Conservation (phyloP, 2,888 invertebrate genomes). For the Troides aeacus region DNA sequence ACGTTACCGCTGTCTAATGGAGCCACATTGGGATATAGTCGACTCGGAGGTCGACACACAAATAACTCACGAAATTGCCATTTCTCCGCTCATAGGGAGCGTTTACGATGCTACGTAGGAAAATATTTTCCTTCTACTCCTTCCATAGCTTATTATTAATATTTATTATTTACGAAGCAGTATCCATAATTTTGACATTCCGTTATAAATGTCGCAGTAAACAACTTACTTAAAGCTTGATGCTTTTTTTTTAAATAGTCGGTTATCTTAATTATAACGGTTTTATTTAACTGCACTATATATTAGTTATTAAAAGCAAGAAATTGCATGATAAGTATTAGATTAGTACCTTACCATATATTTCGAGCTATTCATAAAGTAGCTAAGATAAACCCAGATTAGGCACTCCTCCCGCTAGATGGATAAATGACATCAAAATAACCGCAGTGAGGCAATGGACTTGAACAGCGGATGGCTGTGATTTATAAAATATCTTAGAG, state of each 20-base stretch:
- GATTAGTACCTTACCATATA: too few species aligned
- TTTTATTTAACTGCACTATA: too few species aligned
- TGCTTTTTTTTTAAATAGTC: background rate
- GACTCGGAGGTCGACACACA: conserved; percentile 39
- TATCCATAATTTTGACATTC: background rate
- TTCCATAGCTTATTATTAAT: conserved; percentile 5
- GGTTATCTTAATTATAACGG: too few species aligned
- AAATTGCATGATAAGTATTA: too few species aligned
- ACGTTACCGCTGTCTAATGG: background rate
- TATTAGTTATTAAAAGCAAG: too few species aligned
- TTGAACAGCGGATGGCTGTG: too few species aligned
- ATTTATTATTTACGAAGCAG: conserved; percentile 8
- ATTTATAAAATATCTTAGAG: too few species aligned
- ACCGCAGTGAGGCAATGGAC: too few species aligned
- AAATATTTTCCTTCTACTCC: conserved; percentile 1
- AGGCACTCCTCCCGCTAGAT: too few species aligned
- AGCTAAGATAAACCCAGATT: too few species aligned
- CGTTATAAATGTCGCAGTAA: background rate
- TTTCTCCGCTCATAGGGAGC: conserved; percentile 36
- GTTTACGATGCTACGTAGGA: conserved; percentile 15
- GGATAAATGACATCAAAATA: too few species aligned
- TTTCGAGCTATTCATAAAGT: too few species aligned
- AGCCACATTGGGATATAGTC: background rate
- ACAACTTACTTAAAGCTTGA: background rate
- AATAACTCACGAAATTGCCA: conserved; percentile 55